Evolutionary conservation across 2,113 vertebrate genomes (phyloP).

Genomic region (Brevimyrus niger): DNA sequence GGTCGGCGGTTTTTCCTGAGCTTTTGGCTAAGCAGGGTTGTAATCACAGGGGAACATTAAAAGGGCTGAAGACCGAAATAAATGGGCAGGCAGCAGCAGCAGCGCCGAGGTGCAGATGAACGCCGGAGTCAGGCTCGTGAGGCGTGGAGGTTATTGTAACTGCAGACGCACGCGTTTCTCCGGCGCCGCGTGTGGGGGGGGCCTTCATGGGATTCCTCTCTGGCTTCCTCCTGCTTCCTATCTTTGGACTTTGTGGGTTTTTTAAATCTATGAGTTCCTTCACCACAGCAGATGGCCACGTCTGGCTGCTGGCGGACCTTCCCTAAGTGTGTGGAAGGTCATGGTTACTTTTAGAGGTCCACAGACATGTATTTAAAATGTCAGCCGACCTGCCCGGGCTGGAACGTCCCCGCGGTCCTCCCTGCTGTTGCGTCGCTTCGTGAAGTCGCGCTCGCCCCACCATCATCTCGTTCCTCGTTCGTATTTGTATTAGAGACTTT

Average conservation of each 20-base stretch:
- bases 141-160: neutral
- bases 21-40: neutral
- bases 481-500: neutral
- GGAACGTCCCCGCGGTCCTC: neutral
- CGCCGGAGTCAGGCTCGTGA: neutral
- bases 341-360: neutral
- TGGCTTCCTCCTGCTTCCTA: neutral
- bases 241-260: neutral
- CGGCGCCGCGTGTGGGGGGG: neutral
- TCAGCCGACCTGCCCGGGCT: neutral
- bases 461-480: neutral
- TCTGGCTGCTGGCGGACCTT: neutral
- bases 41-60: slow-evolving; percentile 2
- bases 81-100: neutral
- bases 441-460: neutral
- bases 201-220: neutral
- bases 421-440: neutral
- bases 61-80: neutral
- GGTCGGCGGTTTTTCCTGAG: neutral
- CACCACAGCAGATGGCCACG: neutral
- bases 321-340: neutral
- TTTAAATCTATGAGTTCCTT: neutral
- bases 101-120: neutral
- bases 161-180: neutral
- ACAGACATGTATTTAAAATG: neutral